Evolutionary conservation across 1,140 invertebrate genomes (phyloP).

Genomic region (Elymnias hypermnestra): DNA sequence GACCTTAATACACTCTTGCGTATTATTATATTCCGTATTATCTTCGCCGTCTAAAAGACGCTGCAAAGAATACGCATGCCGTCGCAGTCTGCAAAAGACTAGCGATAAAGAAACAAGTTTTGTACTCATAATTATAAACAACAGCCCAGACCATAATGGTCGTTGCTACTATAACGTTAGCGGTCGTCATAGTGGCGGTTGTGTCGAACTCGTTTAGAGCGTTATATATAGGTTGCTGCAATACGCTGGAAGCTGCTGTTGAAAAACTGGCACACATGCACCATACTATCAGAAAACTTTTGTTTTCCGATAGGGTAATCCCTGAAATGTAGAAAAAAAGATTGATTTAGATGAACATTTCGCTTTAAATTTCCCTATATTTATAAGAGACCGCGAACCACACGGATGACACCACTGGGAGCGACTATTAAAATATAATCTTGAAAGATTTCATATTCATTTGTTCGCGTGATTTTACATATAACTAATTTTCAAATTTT

Average conservation of each 20-base stretch:
- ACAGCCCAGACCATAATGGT: constrained; percentile 52
- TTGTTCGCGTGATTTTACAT: too few relatives aligned
- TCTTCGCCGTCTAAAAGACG: constrained; percentile 53
- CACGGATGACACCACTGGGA: too few relatives aligned
- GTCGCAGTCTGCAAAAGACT: constrained; percentile 49
- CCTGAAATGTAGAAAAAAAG: constrained; percentile 39
- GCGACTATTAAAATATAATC: too few relatives aligned
- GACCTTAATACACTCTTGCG: too few relatives aligned
- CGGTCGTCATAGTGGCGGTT: constrained; percentile 55
- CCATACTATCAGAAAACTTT: constrained; percentile 54
- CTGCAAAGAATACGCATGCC: constrained; percentile 46
- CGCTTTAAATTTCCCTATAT: too few relatives aligned
- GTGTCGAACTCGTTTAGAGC: constrained; percentile 63
- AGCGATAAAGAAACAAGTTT: constrained; percentile 58
- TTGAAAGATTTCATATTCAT: too few relatives aligned
- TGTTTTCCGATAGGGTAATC: constrained; percentile 45
- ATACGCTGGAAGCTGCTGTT: constrained; percentile 45
- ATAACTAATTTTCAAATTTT: too few relatives aligned
- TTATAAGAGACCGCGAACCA: too few relatives aligned
- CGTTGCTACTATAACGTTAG: constrained; percentile 50
- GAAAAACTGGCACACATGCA: constrained; percentile 61
- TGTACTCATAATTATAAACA: constrained; percentile 52
- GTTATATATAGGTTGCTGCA: constrained; percentile 60
- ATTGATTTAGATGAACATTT: too few relatives aligned
- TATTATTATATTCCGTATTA: too few relatives aligned